Conservation (phyloP, 2,888 invertebrate genomes). For the Spicauda simplicius region DNA sequence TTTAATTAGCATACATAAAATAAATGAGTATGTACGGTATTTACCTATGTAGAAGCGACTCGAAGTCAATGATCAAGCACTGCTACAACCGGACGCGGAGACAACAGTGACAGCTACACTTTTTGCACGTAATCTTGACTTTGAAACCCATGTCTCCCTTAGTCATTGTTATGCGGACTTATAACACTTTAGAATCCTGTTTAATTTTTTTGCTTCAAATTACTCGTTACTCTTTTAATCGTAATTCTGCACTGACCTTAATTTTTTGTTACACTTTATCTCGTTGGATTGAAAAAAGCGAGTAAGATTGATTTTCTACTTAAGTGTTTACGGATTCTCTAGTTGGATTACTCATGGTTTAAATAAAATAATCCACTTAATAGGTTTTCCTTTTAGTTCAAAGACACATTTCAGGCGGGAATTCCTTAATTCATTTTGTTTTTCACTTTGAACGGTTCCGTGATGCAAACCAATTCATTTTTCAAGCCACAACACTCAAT, state of each 20-base stretch:
- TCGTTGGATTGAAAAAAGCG: constrained; percentile 48
- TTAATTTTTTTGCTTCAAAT: constrained; percentile 55
- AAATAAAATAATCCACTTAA: constrained; percentile 21
- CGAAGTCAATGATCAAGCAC: constrained; percentile 23
- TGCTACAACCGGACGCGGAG: constrained; percentile 38
- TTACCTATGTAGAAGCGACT: not conserved
- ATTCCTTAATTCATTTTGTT: constrained; percentile 13
- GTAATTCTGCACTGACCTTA: constrained; percentile 48
- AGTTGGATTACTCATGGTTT: constrained; percentile 37
- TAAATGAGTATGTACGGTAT: no score
- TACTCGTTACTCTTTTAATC: constrained; percentile 41
- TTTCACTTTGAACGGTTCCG: constrained; percentile 8
- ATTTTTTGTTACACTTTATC: constrained; percentile 44
- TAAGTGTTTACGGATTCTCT: constrained; percentile 51
- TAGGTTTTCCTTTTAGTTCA: constrained; percentile 18
- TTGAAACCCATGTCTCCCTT: constrained; percentile 57
- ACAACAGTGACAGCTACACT: constrained; percentile 39
- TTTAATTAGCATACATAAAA: no score
- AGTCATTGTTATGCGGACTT: constrained; percentile 65
- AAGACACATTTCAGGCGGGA: constrained; percentile 17
- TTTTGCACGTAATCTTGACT: constrained; percentile 56
- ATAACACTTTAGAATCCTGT: constrained; percentile 62
- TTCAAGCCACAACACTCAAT: constrained; percentile 51
- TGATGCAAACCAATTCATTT: constrained; percentile 6
- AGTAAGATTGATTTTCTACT: constrained; percentile 61